Percentiles rank a stretch among this genome's conserved stretches.
Conservation (phyloP, 1,140 invertebrate species). For the Achroia grisella region DNA sequence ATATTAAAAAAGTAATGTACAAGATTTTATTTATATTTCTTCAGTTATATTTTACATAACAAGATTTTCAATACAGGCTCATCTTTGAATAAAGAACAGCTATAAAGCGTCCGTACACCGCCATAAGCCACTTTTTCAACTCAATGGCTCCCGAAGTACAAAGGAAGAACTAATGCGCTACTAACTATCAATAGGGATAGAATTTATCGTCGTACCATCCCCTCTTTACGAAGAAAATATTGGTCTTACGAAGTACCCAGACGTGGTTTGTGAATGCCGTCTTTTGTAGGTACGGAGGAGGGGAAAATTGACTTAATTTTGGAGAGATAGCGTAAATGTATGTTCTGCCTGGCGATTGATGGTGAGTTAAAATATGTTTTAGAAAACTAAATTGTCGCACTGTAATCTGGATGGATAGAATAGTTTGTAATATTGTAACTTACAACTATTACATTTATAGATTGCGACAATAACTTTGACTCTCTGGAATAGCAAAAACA, state of each 20-base stretch:
- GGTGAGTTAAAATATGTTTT: too few species aligned
- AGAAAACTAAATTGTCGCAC: too few species aligned
- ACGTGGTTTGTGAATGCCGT: slow-evolving; percentile 48
- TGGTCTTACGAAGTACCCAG: slow-evolving; percentile 62
- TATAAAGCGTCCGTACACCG: slow-evolving; percentile 17
- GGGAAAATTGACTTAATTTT: slow-evolving; percentile 14
- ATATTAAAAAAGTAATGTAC: too few species aligned
- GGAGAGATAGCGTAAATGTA: background rate
- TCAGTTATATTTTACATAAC: too few species aligned
- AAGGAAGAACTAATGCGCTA: slow-evolving; percentile 61
- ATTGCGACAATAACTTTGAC: too few species aligned
- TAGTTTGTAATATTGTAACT: too few species aligned
- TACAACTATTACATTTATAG: too few species aligned
- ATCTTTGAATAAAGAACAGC: background rate
- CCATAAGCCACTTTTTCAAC: slow-evolving; percentile 52
- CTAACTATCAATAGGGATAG: slow-evolving; percentile 59
- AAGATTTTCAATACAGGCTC: too few species aligned
- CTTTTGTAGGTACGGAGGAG: slow-evolving; percentile 35
- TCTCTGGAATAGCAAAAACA: too few species aligned
- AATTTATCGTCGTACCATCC: slow-evolving; percentile 54
- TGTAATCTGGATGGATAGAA: too few species aligned
- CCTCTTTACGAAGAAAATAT: slow-evolving; percentile 60
- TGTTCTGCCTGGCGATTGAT: background rate
- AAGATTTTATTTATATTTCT: too few species aligned
- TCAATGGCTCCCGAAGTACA: slow-evolving; percentile 46